Evolutionary conservation across 2,113 vertebrate species (phyloP), one percentile per base, ranked within the genome.

Genomic region (Mola mola): DNA sequence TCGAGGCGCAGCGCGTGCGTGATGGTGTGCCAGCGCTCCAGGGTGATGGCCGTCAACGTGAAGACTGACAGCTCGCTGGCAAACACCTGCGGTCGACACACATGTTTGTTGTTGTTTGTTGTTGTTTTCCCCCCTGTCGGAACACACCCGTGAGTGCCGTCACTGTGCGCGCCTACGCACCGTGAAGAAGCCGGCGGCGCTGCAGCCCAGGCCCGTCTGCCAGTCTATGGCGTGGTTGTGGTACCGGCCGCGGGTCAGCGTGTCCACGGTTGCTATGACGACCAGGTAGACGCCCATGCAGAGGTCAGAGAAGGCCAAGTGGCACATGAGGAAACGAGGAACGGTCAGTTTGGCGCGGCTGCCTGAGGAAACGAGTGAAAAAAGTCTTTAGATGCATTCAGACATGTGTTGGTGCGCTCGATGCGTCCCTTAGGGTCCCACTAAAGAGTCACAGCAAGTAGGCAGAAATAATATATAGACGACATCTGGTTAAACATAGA

Each of bases 1-100:
- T 99, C 84, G 13, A 97, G 89, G 34, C 94, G 92, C 94, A 99
- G 94, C 60, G 97, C 97, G 0, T 96, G 94, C 16, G 95, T 98
- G 79, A 99, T 99, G 72, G 97, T 98, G 55, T 99, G 93, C 96
- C 97, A 99, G 25, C 97, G 94, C 59, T 99, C 97, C 65, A 99
- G 60, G 0, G 97, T 97, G 89, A 99, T 96, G 19, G 89, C 93
- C 0, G 95, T 98, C 55, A 99, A 76, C 0, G 97, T 99, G 79
- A 95, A 99, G 5, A 99, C 93, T 0, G 97, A 99, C 7, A 99
- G 91, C 59, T 99, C 96, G 0, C 96, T 99, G 20, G 96, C 94
- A 63, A 99, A 99, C 50, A 99, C 87, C 89, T 90, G 71, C n/a
- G 43, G 26, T 24, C 2, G 10, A 52, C 57, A 49, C 25, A 43